Evolutionary conservation across 2,797 vertebrate species (phyloP), one percentile per base, ranked within the genome.

Genomic region (Propithecus perrieri): DNA sequence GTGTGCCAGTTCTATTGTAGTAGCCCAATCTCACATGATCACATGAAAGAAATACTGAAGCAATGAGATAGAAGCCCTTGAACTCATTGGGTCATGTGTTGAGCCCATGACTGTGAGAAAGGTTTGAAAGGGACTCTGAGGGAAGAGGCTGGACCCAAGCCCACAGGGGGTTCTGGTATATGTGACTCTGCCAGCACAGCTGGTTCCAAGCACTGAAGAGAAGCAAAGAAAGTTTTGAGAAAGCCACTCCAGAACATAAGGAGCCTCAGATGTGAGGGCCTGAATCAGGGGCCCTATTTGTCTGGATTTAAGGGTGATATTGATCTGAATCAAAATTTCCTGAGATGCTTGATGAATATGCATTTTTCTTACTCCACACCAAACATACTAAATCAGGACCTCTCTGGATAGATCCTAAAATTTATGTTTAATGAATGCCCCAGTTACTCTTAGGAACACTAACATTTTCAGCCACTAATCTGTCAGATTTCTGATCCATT

Each of bases 291-390:
- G 17, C 24, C 5, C 18, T 11, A 48, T 53, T 71, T 71, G 48
- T 22, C 3, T 69, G 8, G 33, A 74, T 7, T 7, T 74, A 76
- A 18, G 3, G 2, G 28, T 81, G 5, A 1, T 80, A 43, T 72
- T 92, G 20, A 71, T 69, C 38, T 76, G 57, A 85, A 59, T 83
- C 24, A 92, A 85, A 72, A 71, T 74, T 26, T 84, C 35, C 67
- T 78, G 18, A 57, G 10, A 28, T 84, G 2, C 3, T 90, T 18
- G 7, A 55, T 35, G 63, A 95, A 59, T 71, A 65, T 55, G 14
- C 14, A 13, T 61, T 69, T n/a, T 35, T 92, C 2, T 72, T 92
- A 81, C 38, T 84, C 17, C 1, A 85, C 20, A 20, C 30, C 9
- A 43, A 7, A 55, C 14, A 55, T 28, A 81, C 18, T 83, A 17